A percentile compares a stretch with the other conserved stretches of the same genome.
These are phyloP conservation scores for Callyntrura guangdongensis DNA, from an alignment of 2,888 invertebrate genomes.

Conservation along the genomic window DNA sequence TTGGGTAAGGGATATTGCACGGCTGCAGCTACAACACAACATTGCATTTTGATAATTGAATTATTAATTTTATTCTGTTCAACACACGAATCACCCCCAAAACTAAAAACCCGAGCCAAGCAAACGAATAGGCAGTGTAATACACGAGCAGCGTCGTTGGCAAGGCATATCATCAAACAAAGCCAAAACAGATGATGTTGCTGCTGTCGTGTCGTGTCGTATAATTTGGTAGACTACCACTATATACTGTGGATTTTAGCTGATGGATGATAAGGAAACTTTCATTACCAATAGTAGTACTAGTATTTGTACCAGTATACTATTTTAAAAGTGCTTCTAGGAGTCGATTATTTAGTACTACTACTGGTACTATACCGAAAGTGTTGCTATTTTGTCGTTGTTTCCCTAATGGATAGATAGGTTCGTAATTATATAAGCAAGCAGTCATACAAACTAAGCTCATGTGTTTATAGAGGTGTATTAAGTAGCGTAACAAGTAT, in stretches of 20 bases:
- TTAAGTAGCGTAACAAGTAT: no score
- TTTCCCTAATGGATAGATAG: no score
- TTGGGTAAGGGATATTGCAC: no score
- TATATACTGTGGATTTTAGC: no score
- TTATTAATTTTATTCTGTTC: neutral
- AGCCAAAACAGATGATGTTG: conserved; percentile 61
- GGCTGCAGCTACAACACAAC: no score
- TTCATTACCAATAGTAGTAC: neutral
- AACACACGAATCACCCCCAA: neutral
- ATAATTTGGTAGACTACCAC: no score
- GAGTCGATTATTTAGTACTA: neutral
- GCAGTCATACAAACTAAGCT: no score
- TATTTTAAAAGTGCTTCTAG: neutral
- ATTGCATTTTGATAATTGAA: neutral
- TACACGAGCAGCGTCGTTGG: conserved; percentile 47
- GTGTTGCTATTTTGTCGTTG: neutral
- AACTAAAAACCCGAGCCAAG: neutral
- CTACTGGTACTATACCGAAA: neutral
- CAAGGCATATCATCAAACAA: conserved; percentile 54
- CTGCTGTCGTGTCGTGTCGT: neutral
- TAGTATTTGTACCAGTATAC: neutral
- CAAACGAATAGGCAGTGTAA: neutral
- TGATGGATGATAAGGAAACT: neutral
- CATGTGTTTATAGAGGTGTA: no score
- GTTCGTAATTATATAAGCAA: no score